These are phyloP conservation scores for Ectobius pallidus DNA, from an alignment of 2,888 invertebrate genomes.

Conservation along the genomic window DNA sequence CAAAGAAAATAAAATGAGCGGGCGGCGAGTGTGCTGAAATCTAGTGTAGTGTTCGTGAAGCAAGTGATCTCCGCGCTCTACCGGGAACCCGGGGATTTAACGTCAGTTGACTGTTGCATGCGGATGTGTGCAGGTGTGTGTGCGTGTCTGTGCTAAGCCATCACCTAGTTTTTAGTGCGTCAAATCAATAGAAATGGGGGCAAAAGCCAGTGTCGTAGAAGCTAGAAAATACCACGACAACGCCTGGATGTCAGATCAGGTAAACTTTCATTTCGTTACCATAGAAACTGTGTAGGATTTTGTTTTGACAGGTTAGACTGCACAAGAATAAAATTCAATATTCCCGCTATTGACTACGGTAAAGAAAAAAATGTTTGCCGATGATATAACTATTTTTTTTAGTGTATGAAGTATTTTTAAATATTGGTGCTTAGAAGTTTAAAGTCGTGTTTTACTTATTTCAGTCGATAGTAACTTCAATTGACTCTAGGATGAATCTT, in stretches of 20 bases:
- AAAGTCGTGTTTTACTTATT: too few species aligned
- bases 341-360: too few species aligned
- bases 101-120: conserved; percentile 26
- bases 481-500: too few species aligned
- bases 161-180: background rate
- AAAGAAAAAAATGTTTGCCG: too few species aligned
- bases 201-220: conserved; percentile 78
- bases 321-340: too few species aligned
- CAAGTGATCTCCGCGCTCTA: conserved; percentile 12
- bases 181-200: conserved; percentile 68
- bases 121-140: background rate
- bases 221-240: conserved; percentile 81
- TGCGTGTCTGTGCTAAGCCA: background rate
- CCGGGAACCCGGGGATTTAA: conserved; percentile 2
- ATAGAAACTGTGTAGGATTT: too few species aligned
- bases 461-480: too few species aligned
- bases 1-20: background rate
- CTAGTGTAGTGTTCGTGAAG: background rate
- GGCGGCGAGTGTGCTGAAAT: background rate
- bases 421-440: too few species aligned
- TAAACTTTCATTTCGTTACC: background rate
- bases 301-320: too few species aligned
- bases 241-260: conserved; percentile 65
- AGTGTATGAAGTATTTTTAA: too few species aligned
- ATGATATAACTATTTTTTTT: too few species aligned